Base-by-base conservation (phyloP, 2,888 invertebrate species). In the Phengaris alcon region DNA sequence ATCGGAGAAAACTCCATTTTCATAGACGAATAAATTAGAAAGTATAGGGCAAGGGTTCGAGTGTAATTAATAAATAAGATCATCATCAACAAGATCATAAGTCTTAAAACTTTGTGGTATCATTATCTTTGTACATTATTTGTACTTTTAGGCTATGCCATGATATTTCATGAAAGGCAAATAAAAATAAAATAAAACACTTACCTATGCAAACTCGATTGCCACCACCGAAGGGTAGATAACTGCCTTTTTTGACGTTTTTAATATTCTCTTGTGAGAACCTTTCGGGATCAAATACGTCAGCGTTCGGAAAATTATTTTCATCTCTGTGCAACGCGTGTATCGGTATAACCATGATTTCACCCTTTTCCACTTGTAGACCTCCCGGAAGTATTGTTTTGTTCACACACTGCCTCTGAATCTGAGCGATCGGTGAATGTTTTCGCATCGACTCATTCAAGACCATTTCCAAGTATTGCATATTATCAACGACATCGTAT, bases 171-270 rank as follows among this genome's bases (percentile, higher is more conserved):
- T 48, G 48, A 48, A 48, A 48, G 48, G 48, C 48, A 48, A n/a
- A 57, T 15, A 57, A 15, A 57, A 57, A 22, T n/a, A 55, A 10
- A 55, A n/a, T 48, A 51, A 73, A 64, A 22, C 44, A 77, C 87
- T 87, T 82, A 94, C 94, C 94, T 73, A 94, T 86, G 79, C 94
- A 94, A 79, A 88, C 87, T 52, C 94, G 85, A 69, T 93, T 91
- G 68, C 94, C 94, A 80, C 90, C 93, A 12, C 94, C 94, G 82
- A 94, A 94, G 8, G 94, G 91, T 77, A 94, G 79, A 80, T 87
- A 94, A 35, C 86, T 85, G 79, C 83, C 92, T 64, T 88, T 89
- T 2, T 83, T 79, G 57, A 84, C 80, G 35, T 84, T 81, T 3
- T 79, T 76, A 2, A 75, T 64, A 75, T 82, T 82, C 59, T 83